Evolutionary conservation across 35 echinoderm and acorn worm species (phyloP), one percentile per base, ranked within the genome.

Genomic region (Anneissia japonica): DNA sequence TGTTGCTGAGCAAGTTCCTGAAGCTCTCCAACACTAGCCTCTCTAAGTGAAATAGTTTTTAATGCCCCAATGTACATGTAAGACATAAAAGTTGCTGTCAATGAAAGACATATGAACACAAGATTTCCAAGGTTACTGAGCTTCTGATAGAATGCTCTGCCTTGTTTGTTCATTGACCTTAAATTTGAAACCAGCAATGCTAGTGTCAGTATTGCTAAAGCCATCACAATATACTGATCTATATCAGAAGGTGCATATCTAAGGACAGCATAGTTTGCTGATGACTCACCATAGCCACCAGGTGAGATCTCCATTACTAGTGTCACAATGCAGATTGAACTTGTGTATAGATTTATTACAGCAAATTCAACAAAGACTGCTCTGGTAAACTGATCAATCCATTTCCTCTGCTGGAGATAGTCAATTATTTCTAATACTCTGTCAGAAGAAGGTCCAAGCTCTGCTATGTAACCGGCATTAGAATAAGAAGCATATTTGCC

Each of bases 351-450:
- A 81, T 39, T 81, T 35, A 81, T 38, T 11, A 81, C 9, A 0
- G 37, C 79, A 40, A 36, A 81, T 39, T 81, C 79, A 36, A 81
- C 28, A 81, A 81, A 81, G 2, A 81, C 79, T 3, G 79, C 79
- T 40, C 79, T 38, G 40, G 79, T 81, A 26, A 38, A 81, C 6
- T 36, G n/a, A 40, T 81, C 79, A 12, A 81, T 81, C 79, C 79
- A 81, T 30, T 35, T 39, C 9, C 14, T 39, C 3, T 39, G 35
- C 11, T 81, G 3, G 26, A 81, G 79, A 16, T 81, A 26, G 23
- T 39, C 16, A 23, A 81, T 39, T 23, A 38, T 36, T 38, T 3
- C 28, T 12, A 81, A 16, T 17, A 30, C 36, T 38, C 36, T 39
- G 4, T 16, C 34, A 81, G 35, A 81, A 28, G 34, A 4, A 4